These are phyloP conservation scores for Cremastinae sp. DNA, from an alignment of 2,888 invertebrate genomes.

Conservation along the genomic window DNA sequence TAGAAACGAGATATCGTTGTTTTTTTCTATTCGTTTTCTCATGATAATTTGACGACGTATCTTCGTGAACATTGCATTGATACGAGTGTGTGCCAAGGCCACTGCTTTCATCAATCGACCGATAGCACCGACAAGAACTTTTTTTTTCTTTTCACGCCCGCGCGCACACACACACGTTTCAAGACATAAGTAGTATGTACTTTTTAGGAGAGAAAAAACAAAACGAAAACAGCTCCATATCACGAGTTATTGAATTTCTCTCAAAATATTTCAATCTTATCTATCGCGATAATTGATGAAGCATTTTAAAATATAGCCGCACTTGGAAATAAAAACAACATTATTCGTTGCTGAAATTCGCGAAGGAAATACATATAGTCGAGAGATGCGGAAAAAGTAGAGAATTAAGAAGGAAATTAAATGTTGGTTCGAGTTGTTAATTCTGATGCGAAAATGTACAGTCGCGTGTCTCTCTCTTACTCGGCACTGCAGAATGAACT, in stretches of 20 bases:
- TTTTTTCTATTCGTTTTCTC: conserved; percentile 17
- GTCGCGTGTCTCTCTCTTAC: too few relatives aligned
- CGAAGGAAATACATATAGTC: too few relatives aligned
- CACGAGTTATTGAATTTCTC: background rate
- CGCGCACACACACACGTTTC: background rate
- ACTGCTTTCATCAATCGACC: conserved; percentile 12
- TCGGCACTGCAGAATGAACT: too few relatives aligned
- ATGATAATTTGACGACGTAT: conserved; percentile 25
- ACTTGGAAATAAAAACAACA: too few relatives aligned
- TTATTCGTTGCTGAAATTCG: too few relatives aligned
- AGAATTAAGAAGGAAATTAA: too few relatives aligned
- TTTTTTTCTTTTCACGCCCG: conserved; percentile 9
- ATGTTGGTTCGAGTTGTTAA: too few relatives aligned
- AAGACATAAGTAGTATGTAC: background rate
- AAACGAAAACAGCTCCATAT: background rate
- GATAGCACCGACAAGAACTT: conserved; percentile 8
- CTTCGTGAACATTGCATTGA: conserved; percentile 36
- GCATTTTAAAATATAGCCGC: too few relatives aligned
- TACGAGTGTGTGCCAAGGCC: conserved; percentile 47
- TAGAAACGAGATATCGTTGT: too few relatives aligned
- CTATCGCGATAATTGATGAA: too few relatives aligned
- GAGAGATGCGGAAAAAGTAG: too few relatives aligned
- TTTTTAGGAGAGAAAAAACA: background rate
- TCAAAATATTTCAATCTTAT: background rate
- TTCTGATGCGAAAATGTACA: too few relatives aligned